These are phyloP conservation scores for Gorsachius goisagi DNA, from an alignment of 2,113 vertebrate species.

Conservation along the genomic window DNA sequence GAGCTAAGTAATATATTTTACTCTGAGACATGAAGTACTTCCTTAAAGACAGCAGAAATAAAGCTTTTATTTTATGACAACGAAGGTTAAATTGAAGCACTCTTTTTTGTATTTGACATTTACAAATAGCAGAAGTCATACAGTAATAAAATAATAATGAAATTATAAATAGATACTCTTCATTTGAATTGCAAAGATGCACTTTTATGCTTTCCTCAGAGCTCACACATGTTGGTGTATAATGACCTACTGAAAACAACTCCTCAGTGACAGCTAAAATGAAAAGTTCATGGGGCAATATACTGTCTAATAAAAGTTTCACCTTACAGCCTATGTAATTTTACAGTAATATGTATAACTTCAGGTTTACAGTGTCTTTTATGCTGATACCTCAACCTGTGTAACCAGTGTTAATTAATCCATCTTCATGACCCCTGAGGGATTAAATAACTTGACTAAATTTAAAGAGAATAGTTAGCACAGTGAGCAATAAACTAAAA, in stretches of 20 bases:
- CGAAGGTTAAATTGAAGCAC: constrained; percentile 30
- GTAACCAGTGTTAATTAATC: not conserved
- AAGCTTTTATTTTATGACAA: constrained; percentile 3
- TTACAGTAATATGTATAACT: not conserved
- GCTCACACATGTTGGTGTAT: not conserved
- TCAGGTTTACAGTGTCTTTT: not conserved
- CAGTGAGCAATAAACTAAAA: not conserved
- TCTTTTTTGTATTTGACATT: constrained; percentile 10
- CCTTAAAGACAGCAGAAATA: not conserved
- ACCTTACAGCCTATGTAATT: not conserved
- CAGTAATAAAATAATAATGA: constrained; percentile 53
- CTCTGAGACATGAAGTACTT: not conserved
- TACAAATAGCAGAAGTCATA: constrained; percentile 40
- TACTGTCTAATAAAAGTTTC: not conserved
- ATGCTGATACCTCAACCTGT: not conserved
- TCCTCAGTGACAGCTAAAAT: not conserved
- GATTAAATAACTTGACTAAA: not conserved
- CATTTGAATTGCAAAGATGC: constrained; percentile 61
- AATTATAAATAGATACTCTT: constrained; percentile 53
- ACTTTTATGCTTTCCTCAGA: constrained; percentile 27
- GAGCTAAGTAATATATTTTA: constrained; percentile 1
- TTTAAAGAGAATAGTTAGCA: not conserved
- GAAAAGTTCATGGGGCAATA: not conserved
- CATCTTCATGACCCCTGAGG: not conserved
- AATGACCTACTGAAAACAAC: not conserved